Evolutionary conservation across 2,888 invertebrate species (phyloP), one percentile per base, ranked within the genome.

Genomic region (Hypomecis punctinalis): DNA sequence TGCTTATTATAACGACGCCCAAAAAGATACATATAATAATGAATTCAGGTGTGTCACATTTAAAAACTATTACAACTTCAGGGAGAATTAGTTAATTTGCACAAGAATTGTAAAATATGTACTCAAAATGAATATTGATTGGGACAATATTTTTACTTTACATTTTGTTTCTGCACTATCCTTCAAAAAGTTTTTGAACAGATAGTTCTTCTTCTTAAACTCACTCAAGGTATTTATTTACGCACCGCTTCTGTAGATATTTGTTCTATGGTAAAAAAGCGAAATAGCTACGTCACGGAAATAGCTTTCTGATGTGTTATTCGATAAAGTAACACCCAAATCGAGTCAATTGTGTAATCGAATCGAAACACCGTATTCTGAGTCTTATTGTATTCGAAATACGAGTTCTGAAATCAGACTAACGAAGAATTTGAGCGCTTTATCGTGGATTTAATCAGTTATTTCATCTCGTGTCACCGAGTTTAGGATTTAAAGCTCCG

Each of bases 361-460:
- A 43, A 48, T 54, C 10, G 1, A 9, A 9, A 45, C 46, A 11
- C 8, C 46, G 23, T 11, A 68, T 39, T 68, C 63, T 64, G 11
- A 36, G 57, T 65, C 52, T 51, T 72, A 62, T 7, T 1, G 0
- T 1, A 0, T 33, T 46, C 35, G 42, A 23, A 36, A 58, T 67
- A 66, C 62, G 55, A 11, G 9, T 40, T 7, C 8, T n/a, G 37
- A 10, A 36, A 10, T 49, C 8, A 37, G 6, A 45, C 45, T n/a
- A 11, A 51, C 45, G 58, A 61, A 60, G 42, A 43, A 45, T 45
- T 47, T 23, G 67, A 66, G 42, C 67, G 65, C 63, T 66, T 74
- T 82, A 82, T 84, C 81, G 76, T 53, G 66, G 74, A 71, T 74
- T 66, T 76, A 81, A 84, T 84, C 81, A 75, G 68, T 72, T 78